A percentile compares a stretch with the other conserved stretches of the same genome.
Evolutionary conservation across 2,113 vertebrate genomes (phyloP).

Genomic region (Nothoprocta pentlandii): DNA sequence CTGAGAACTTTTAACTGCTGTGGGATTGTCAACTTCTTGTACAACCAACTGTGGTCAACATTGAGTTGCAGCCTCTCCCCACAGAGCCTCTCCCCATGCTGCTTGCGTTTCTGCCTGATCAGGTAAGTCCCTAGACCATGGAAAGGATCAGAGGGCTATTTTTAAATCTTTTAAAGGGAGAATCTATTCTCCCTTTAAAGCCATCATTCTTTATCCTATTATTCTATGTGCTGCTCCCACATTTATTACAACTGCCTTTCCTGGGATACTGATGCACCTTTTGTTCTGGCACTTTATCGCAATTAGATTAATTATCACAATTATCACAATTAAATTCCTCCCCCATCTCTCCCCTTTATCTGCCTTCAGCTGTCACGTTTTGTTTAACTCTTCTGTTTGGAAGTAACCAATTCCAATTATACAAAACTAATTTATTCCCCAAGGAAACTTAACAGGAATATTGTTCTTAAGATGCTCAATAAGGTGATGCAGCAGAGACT

Average conservation of each 20-base stretch:
- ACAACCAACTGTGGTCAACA: not conserved
- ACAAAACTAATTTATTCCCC: slow-evolving; percentile 62
- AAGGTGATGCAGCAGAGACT: slow-evolving; percentile 65
- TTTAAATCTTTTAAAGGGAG: not conserved
- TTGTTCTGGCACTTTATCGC: not conserved
- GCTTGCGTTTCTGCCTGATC: not conserved
- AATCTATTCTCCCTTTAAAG: not conserved
- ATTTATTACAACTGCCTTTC: not conserved
- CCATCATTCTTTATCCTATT: not conserved
- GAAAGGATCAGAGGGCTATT: not conserved
- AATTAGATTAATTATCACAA: not conserved
- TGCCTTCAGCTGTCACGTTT: slow-evolving; percentile 8
- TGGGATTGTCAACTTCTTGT: not conserved
- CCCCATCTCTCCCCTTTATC: slow-evolving; percentile 20
- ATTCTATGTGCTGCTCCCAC: not conserved
- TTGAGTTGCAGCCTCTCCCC: not conserved
- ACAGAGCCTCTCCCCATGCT: accelerated
- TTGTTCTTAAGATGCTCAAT: slow-evolving; percentile 62
- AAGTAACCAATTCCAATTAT: slow-evolving; percentile 43
- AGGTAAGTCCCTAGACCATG: not conserved
- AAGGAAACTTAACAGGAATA: slow-evolving; percentile 65
- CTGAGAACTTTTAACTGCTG: not conserved
- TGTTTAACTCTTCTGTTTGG: slow-evolving; percentile 53
- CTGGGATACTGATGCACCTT: not conserved
- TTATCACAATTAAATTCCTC: not conserved